A percentile compares a stretch with the other conserved stretches of the same genome.
Conservation (phyloP, 2,797 vertebrate genomes). For the Periparus ater region DNA sequence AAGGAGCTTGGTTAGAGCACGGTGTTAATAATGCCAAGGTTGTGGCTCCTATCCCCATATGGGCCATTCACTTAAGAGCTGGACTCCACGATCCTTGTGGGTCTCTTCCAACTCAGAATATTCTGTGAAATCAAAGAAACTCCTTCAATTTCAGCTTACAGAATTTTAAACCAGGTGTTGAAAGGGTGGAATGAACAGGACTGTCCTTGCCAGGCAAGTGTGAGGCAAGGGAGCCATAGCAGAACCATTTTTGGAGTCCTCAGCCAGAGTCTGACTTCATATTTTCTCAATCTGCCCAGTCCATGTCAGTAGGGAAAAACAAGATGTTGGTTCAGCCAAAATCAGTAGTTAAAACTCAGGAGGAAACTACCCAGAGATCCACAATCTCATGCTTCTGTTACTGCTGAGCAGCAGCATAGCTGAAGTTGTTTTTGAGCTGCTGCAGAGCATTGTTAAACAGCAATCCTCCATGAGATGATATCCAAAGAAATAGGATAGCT, state of each 20-base stretch:
- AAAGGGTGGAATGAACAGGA: not conserved
- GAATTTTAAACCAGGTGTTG: not conserved
- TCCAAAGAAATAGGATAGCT: not conserved
- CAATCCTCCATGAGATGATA: not conserved
- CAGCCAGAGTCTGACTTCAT: not conserved
- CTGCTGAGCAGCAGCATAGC: not conserved
- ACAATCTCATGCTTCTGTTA: not conserved
- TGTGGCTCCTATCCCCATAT: not conserved
- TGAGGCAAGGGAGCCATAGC: not conserved
- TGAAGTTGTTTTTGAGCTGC: not conserved
- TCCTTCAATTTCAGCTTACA: not conserved
- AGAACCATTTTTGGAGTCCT: not conserved
- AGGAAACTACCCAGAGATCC: not conserved
- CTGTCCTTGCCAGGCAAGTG: not conserved
- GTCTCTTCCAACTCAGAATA: not conserved
- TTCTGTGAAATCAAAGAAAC: not conserved
- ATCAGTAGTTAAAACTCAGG: not conserved
- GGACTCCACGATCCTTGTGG: not conserved
- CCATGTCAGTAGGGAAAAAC: not conserved
- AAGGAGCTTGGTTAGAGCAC: not conserved
- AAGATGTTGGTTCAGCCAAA: not conserved
- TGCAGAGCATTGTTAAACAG: not conserved
- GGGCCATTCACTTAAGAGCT: not conserved
- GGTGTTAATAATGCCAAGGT: not conserved
- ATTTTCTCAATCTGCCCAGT: not conserved